Percentiles rank a stretch among this genome's conserved stretches.
These are phyloP conservation scores for Cotesia typhae DNA, from an alignment of 1,140 invertebrate genomes.

Conservation along the genomic window DNA sequence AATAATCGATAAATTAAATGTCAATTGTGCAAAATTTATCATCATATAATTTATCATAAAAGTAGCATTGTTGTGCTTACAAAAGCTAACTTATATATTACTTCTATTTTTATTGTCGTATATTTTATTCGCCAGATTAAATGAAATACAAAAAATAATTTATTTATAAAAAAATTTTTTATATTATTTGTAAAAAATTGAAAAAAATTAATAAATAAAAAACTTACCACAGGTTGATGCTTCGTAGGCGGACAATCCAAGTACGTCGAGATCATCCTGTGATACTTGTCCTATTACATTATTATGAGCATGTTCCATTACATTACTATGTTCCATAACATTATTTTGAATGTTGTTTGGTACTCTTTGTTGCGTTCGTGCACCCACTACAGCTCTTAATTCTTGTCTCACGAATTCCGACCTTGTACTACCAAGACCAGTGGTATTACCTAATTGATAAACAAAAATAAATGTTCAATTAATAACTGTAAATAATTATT, in stretches of 20 bases:
- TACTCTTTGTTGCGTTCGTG: constrained; percentile 73
- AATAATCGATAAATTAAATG: too few relatives aligned
- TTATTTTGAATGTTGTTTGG: constrained; percentile 62
- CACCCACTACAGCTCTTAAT: constrained; percentile 84
- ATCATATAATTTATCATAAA: too few relatives aligned
- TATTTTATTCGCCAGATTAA: neutral
- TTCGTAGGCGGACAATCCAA: constrained; percentile 73
- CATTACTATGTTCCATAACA: constrained; percentile 35
- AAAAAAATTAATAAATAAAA: neutral
- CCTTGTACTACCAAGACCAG: constrained; percentile 55
- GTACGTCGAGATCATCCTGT: constrained; percentile 73
- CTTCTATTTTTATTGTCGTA: neutral
- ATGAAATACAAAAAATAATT: constrained; percentile 1
- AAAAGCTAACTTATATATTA: too few relatives aligned
- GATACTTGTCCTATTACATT: constrained; percentile 61
- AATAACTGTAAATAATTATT: neutral
- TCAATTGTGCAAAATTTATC: too few relatives aligned
- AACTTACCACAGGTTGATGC: constrained; percentile 71
- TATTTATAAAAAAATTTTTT: neutral
- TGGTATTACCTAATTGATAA: constrained; percentile 55
- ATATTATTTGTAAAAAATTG: neutral
- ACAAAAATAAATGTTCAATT: constrained; percentile 35
- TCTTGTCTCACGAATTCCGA: constrained; percentile 90
- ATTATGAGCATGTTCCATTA: too few relatives aligned
- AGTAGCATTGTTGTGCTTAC: too few relatives aligned